Base-by-base conservation (phyloP, 2,113 vertebrate genomes). In the Melanotaenia duboulayi region DNA sequence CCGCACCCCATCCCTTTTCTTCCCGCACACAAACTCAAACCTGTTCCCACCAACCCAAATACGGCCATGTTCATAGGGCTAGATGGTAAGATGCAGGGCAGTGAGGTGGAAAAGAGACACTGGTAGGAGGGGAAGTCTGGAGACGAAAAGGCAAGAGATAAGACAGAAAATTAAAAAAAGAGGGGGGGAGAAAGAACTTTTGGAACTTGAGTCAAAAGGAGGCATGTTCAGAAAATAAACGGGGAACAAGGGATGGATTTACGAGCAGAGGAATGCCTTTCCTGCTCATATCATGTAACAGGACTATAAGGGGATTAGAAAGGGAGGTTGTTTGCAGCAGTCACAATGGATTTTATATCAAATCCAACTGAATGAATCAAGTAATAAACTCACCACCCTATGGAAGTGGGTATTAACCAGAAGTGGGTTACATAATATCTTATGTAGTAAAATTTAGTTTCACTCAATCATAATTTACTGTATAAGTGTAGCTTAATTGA, bases 31-130 rank as follows among this genome's bases (percentile, higher is more conserved):
- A 20, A 64, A 37, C 72, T 73, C 58, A 20, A 11, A 28, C 70
- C 59, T 78, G 51, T 83, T 79, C 71, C 77, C 84, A 71, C 68
- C 78, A 86, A 78, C 75, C 89, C 88, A 91, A 92, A 92, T 91
- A 92, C 19, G 89, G 91, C 74, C 63, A 84, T 87, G 81, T 76
- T 85, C 71, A 82, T 70, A 16, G 76, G 82, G 71, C 82, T 62
- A 78, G 70, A 55, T 60, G 59, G 58, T 79, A 64, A 82, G 74
- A 60, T 65, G 71, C 52, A 78, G 60, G 57, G 69, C 72, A 56
- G 49, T 28, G 67, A 55, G 58, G 52, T 63, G 77, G 14, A 81
- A 72, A 54, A 48, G 50, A 42, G 54, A n/a, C 52, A 40, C 32
- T 11, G 40, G 24, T 40, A 25, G 61, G 74, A 64, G 57, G 70